phyloP scores from a whole-genome alignment of 2,113 vertebrate genomes.

The Silurus asotus region DNA sequence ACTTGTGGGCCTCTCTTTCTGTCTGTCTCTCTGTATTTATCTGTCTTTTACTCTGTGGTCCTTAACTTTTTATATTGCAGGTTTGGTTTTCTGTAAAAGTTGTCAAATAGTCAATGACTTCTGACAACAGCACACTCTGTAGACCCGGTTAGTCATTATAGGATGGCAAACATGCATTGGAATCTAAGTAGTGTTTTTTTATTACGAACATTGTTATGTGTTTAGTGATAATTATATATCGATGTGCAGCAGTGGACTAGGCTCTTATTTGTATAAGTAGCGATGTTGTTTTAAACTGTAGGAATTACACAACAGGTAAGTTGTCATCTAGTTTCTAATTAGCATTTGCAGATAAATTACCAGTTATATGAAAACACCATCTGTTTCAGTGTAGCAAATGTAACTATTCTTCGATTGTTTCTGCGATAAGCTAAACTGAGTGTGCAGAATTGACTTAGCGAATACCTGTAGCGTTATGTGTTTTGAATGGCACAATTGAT shows the following conservation, averaged over 20 bases:
- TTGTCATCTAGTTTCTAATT: not conserved
- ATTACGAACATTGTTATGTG: not conserved
- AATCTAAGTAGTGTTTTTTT: not conserved
- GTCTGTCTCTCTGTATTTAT: slow-evolving; percentile 10
- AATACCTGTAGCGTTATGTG: not conserved
- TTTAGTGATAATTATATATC: not conserved
- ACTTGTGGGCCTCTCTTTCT: slow-evolving; percentile 49
- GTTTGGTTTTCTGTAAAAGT: slow-evolving; percentile 37
- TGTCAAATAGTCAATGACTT: slow-evolving; percentile 29
- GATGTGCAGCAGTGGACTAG: not conserved
- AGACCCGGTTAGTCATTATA: not conserved
- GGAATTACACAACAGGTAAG: slow-evolving; percentile 26
- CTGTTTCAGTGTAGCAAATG: not conserved
- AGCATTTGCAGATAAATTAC: not conserved
- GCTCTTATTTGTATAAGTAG: not conserved
- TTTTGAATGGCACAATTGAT: too few relatives aligned
- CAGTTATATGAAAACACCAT: not conserved
- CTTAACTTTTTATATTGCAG: slow-evolving; percentile 26
- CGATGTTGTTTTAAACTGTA: not conserved
- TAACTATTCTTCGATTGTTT: not conserved
- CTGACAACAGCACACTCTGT: not conserved
- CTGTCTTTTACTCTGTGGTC: slow-evolving; percentile 37
- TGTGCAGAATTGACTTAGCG: not conserved
- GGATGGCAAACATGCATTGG: not conserved
- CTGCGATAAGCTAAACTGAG: not conserved